Evolutionary conservation across 2,113 vertebrate genomes (phyloP).

Genomic region (Thunnus thynnus): DNA sequence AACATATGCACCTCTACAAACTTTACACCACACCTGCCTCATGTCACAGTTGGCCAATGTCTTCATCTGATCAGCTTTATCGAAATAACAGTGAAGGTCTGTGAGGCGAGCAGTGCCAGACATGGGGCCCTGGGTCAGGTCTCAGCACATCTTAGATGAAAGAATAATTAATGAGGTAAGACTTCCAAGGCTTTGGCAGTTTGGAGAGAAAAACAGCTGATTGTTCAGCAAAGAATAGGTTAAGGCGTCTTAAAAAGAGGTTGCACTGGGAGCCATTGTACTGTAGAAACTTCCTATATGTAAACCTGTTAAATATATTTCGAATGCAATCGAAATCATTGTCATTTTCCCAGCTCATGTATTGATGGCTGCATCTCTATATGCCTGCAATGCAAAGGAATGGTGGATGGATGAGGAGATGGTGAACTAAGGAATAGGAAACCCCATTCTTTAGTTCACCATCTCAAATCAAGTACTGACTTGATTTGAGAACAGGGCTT

Average conservation of each 20-base stretch:
- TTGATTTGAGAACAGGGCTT: not conserved
- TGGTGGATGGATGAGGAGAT: not conserved
- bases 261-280: not conserved
- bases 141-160: constrained; percentile 58
- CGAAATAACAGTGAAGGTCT: constrained; percentile 18
- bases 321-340: not conserved
- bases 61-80: constrained; percentile 27
- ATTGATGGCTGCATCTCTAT: constrained; percentile 4
- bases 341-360: not conserved
- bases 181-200: constrained; percentile 1
- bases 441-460: no score
- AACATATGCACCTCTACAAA: not conserved
- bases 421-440: not conserved
- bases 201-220: constrained; percentile 9
- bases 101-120: constrained; percentile 12
- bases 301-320: not conserved
- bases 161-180: constrained; percentile 76
- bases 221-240: not conserved
- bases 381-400: not conserved
- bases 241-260: not conserved
- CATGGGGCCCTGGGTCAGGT: constrained; percentile 73
- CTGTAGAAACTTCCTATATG: not conserved
- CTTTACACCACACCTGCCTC: not conserved
- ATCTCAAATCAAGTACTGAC: not conserved
- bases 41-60: not conserved